phyloP scores from a whole-genome alignment of 2,113 vertebrate species.

The Turdus rufiventris region DNA sequence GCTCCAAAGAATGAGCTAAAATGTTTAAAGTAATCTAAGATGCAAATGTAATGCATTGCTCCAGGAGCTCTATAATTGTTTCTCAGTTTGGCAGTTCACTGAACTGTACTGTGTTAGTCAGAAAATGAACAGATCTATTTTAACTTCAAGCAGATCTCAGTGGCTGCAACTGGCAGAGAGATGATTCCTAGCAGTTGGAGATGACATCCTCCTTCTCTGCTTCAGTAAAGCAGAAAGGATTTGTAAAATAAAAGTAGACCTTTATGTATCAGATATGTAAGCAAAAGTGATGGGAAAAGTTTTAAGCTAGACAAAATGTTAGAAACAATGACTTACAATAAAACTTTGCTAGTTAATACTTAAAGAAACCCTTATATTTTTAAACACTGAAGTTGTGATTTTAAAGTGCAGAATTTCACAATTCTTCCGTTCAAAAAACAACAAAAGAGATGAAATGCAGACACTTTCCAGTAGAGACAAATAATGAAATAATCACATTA shows the following conservation, averaged over 20 bases:
- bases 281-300: constrained; percentile 12
- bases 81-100: constrained; percentile 16
- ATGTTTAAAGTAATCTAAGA: constrained; percentile 54
- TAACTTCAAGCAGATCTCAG: constrained; percentile 18
- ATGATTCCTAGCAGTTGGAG: neutral
- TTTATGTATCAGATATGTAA: constrained; percentile 3
- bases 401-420: neutral
- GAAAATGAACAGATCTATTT: constrained; percentile 55
- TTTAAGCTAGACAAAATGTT: neutral
- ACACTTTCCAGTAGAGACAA: constrained; percentile 24
- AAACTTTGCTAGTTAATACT: neutral
- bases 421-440: neutral
- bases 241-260: neutral
- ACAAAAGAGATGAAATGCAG: constrained; percentile 11
- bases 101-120: neutral
- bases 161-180: constrained; percentile 17
- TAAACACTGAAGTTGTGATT: neutral
- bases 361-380: neutral
- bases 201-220: neutral
- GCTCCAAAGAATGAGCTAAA: constrained; percentile 25
- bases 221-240: constrained; percentile 53
- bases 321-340: neutral
- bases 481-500: constrained; percentile 31
- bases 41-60: constrained; percentile 56
- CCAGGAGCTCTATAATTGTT: constrained; percentile 22